Base-by-base conservation (phyloP, 2,113 vertebrate species). In the Centropus bengalensis region DNA sequence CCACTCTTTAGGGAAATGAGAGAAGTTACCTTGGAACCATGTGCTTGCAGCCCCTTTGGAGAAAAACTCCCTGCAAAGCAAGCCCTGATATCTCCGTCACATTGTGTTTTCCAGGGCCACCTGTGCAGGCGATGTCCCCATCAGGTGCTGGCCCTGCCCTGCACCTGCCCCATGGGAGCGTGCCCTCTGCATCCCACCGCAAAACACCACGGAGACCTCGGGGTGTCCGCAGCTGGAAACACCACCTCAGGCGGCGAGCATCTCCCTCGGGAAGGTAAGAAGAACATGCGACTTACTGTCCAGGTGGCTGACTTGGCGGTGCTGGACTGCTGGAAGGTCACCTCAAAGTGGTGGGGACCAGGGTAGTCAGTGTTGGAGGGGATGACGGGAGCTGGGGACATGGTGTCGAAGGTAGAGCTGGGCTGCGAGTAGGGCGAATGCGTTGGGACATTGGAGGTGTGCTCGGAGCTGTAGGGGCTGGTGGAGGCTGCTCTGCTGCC, bases 281-380 rank as follows among this genome's bases (percentile, higher is more conserved):
- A 82, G 33, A 67, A 67, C 56, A 19, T 12, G 17, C 69, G 32
- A 99, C 99, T 99, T 98, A 99, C 99, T 82, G 99, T 99, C 99
- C 99, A 99, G 95, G 99, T 99, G 96, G 99, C 99, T 0, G 99
- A 99, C 87, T 99, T 99, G 95, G 99, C 99, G 0, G 99, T 99
- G 98, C 99, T 99, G 63, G 99, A 99, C 89, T 99, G 99, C 98
- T 99, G 99, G 98, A 99, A 99, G 96, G 99, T 99, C 97, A 99
- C 99, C 95, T 99, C 99, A 74, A 99, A 99, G 98, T 97, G 97
- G 94, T 99, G 99, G 17, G 99, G 98, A 38, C 99, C 99, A 0
- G 99, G 99, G 96, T 99, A 99, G 98, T 99, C 99, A 3, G 99
- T 98, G 98, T 99, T 99, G 98, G 99, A 99, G 85, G 99, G 99